Evolutionary conservation across 37 sponge, comb jelly and placozoan species (phyloP).

Genomic region (Mnemiopsis leidyi): DNA sequence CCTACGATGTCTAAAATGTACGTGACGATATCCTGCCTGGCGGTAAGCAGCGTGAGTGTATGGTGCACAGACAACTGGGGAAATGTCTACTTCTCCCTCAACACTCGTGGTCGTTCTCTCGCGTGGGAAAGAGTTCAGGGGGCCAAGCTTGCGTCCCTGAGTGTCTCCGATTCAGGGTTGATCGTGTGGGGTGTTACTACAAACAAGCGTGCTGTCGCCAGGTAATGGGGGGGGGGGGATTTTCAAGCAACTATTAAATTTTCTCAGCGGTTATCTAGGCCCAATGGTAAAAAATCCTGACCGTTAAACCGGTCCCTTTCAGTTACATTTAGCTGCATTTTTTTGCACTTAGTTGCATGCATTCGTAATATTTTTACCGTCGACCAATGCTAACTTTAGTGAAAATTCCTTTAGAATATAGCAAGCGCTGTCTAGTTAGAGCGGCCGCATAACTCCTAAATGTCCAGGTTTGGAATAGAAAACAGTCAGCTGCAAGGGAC

Average conservation of each 20-base stretch:
- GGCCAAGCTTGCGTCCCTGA: background rate
- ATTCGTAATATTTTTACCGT: too few relatives aligned
- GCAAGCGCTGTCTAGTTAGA: too few relatives aligned
- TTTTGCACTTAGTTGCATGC: too few relatives aligned
- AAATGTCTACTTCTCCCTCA: slow-evolving; percentile 26
- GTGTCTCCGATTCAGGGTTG: slow-evolving; percentile 1
- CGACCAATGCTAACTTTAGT: too few relatives aligned
- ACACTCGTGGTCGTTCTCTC: slow-evolving; percentile 30
- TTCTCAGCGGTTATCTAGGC: too few relatives aligned
- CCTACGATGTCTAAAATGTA: slow-evolving; percentile 19
- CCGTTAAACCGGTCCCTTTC: too few relatives aligned
- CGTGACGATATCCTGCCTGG: slow-evolving; percentile 39
- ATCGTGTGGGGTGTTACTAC: slow-evolving; percentile 16
- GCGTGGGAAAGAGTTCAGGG: background rate
- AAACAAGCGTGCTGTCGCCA: slow-evolving; percentile 24
- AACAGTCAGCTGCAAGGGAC: background rate
- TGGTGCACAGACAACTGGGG: slow-evolving; percentile 54
- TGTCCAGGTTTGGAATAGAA: background rate
- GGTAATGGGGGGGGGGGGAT: background rate
- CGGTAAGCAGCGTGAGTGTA: background rate
- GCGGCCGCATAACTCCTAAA: too few relatives aligned
- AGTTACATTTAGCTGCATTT: too few relatives aligned
- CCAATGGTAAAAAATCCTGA: too few relatives aligned
- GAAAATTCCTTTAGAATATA: too few relatives aligned
- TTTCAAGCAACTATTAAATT: too few relatives aligned